phyloP scores from a whole-genome alignment of 2,797 vertebrate species.

The Gila robusta region DNA sequence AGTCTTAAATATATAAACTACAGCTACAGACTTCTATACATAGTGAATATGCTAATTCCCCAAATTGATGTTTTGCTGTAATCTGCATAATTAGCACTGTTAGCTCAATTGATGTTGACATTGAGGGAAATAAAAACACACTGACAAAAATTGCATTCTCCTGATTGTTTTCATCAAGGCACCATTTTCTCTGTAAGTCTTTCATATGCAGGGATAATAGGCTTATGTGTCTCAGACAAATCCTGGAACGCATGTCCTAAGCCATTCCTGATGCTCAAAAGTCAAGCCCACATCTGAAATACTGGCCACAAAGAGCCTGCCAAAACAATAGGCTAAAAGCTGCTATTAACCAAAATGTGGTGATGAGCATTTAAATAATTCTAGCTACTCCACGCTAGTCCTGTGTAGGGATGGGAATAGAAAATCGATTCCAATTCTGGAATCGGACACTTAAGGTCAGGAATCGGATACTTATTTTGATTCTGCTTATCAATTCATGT shows the following conservation, averaged over 20 bases:
- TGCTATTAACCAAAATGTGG: slow-evolving; percentile 36
- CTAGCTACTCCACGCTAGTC: not conserved
- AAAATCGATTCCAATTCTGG: not conserved
- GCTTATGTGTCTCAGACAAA: slow-evolving; percentile 61
- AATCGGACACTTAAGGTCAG: too few relatives aligned
- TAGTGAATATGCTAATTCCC: slow-evolving; percentile 28
- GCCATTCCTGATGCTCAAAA: slow-evolving; percentile 56
- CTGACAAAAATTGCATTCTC: slow-evolving; percentile 46
- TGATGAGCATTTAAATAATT: slow-evolving; percentile 23
- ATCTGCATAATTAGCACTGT: slow-evolving; percentile 55
- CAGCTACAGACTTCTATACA: slow-evolving; percentile 2
- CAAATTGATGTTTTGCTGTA: slow-evolving; percentile 44
- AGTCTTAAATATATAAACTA: not conserved
- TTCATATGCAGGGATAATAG: slow-evolving; percentile 59
- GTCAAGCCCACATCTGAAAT: slow-evolving; percentile 53
- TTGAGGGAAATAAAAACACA: slow-evolving; percentile 45
- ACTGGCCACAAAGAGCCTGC: slow-evolving; percentile 47
- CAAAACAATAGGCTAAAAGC: slow-evolving; percentile 35
- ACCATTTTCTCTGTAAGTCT: slow-evolving; percentile 52
- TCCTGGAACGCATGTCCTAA: slow-evolving; percentile 55
- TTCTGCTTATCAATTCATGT: not conserved
- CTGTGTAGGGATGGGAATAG: not conserved
- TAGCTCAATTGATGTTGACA: slow-evolving; percentile 49
- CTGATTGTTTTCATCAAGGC: slow-evolving; percentile 50
- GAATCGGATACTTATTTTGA: not conserved